Conservation (phyloP, 1,140 invertebrate genomes). For the Formica exsecta region DNA sequence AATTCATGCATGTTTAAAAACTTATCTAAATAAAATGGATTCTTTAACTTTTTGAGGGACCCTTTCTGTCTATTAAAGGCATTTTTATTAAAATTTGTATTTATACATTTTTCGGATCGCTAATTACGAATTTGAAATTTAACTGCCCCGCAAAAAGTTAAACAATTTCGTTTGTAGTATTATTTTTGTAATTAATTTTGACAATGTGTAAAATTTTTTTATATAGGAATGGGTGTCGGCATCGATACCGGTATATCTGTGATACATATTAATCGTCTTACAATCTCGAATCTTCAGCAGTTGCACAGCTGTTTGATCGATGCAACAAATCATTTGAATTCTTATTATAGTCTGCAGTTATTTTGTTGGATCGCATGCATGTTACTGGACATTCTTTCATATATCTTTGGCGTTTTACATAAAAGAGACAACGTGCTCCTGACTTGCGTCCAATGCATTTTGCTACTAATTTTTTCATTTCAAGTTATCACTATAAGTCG, state of each 20-base stretch:
- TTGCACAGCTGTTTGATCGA: neutral
- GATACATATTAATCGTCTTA: neutral
- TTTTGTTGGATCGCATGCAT: constrained; percentile 10
- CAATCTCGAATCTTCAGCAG: constrained; percentile 4
- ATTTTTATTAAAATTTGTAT: no score
- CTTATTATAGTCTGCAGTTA: constrained; percentile 27
- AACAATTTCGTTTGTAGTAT: neutral
- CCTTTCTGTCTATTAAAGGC: no score
- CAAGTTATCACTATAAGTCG: constrained; percentile 31
- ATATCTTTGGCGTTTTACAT: neutral
- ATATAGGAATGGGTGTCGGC: neutral
- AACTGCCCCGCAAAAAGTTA: neutral
- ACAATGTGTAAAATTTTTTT: neutral
- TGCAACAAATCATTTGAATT: constrained; percentile 30
- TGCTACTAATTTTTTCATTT: neutral
- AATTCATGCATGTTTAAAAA: neutral
- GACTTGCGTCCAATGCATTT: neutral
- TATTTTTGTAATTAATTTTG: neutral
- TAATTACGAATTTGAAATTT: no score
- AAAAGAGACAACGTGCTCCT: neutral
- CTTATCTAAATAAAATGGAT: neutral
- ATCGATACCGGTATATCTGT: neutral
- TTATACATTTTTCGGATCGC: no score
- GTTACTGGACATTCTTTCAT: neutral
- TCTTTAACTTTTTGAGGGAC: neutral